Conservation (phyloP, 2,797 vertebrate genomes). For the Staurois parvus region DNA sequence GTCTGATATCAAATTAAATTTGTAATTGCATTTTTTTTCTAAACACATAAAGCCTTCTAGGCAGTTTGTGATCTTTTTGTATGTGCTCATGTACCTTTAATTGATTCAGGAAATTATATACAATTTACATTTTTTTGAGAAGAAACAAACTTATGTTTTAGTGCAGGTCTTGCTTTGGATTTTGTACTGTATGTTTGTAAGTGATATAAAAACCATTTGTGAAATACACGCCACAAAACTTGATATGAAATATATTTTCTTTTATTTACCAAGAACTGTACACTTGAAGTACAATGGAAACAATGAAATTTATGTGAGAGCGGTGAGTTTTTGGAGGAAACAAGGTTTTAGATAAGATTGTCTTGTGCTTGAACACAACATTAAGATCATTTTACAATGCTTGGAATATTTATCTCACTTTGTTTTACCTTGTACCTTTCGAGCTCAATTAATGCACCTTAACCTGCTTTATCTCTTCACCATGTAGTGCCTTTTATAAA, state of each 20-base stretch:
- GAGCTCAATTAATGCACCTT: constrained; percentile 52
- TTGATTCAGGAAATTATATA: not conserved
- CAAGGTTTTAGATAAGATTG: constrained; percentile 24
- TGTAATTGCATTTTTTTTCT: no score
- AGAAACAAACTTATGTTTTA: not conserved
- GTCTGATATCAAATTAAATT: no score
- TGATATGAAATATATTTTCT: constrained; percentile 17
- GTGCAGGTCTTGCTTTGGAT: not conserved
- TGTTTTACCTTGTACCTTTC: constrained; percentile 43
- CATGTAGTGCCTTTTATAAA: constrained; percentile 33
- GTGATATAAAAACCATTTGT: not conserved
- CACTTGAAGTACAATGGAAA: constrained; percentile 15
- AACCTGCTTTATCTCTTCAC: constrained; percentile 49
- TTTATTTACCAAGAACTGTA: constrained; percentile 6
- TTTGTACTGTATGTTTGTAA: not conserved
- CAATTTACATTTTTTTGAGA: not conserved
- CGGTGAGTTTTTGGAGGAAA: constrained; percentile 7
- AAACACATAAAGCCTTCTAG: no score
- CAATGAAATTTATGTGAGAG: constrained; percentile 14
- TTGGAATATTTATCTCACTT: constrained; percentile 1
- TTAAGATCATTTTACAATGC: constrained; percentile 47
- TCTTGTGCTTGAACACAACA: constrained; percentile 40
- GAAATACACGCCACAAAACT: not conserved
- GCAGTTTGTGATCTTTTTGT: no score
- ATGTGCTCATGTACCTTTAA: not conserved